Percentiles rank a stretch among this genome's conserved stretches.
Conservation (phyloP, 2,888 invertebrate species). For the Chloroclysta siterata region DNA sequence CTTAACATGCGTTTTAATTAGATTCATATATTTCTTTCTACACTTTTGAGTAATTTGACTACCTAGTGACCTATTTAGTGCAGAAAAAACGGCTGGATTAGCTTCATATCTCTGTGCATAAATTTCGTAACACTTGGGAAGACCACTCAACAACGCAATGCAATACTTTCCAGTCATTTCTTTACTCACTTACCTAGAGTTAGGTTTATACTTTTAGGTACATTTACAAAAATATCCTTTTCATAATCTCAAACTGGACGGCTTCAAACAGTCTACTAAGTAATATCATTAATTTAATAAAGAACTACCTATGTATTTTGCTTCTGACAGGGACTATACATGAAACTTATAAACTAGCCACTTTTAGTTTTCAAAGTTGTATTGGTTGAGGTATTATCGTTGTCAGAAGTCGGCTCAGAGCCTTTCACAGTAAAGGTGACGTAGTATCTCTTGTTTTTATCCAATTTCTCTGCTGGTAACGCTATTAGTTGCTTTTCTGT, state of each 20-base stretch:
- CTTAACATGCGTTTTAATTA: neutral
- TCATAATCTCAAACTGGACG: conserved; percentile 48
- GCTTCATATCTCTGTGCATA: conserved; percentile 50
- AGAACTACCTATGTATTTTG: neutral
- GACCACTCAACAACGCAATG: conserved; percentile 55
- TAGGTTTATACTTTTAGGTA: conserved; percentile 27
- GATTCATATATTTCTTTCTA: conserved; percentile 32
- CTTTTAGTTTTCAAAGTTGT: conserved; percentile 74
- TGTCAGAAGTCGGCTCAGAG: conserved; percentile 84
- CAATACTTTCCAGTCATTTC: conserved; percentile 28
- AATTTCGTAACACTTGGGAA: conserved; percentile 57
- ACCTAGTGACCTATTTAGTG: conserved; percentile 44
- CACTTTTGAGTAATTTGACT: conserved; percentile 45
- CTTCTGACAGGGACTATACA: conserved; percentile 49
- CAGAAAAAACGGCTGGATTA: conserved; percentile 52
- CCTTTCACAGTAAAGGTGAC: conserved; percentile 96
- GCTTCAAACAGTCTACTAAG: conserved; percentile 55
- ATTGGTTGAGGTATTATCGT: conserved; percentile 72
- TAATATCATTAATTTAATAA: conserved; percentile 26
- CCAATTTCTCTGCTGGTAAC: conserved; percentile 93
- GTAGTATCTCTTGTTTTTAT: conserved; percentile 95
- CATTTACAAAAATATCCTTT: conserved; percentile 57
- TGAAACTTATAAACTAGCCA: conserved; percentile 54
- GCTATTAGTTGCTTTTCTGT: conserved; percentile 94
- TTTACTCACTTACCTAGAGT: conserved; percentile 16